phyloP scores from a whole-genome alignment of 92 coral and sea anemone genomes.

The Parazoanthus atlanticus region DNA sequence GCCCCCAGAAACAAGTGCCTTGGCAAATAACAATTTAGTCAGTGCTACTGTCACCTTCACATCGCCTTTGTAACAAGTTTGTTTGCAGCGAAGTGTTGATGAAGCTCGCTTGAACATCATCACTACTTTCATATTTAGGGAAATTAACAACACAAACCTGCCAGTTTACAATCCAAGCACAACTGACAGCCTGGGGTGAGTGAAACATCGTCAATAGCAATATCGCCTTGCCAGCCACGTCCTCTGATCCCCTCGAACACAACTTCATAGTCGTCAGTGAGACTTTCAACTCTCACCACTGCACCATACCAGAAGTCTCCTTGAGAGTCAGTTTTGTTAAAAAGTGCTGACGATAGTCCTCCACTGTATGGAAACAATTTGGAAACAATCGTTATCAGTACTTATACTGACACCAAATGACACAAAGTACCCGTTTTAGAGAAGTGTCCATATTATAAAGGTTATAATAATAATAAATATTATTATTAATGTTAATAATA shows the following conservation, averaged over 20 bases:
- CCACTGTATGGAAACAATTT: slow-evolving; percentile 45
- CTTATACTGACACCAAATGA: neutral
- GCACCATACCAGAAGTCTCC: slow-evolving; percentile 96
- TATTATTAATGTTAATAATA: too few species aligned
- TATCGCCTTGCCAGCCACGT: slow-evolving; percentile 88
- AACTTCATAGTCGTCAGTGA: slow-evolving; percentile 80
- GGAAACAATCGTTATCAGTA: neutral
- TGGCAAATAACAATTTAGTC: too few species aligned
- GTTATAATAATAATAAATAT: too few species aligned
- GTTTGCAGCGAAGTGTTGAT: too few species aligned
- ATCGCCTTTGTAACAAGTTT: too few species aligned
- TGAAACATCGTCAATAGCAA: slow-evolving; percentile 93
- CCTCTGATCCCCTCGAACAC: slow-evolving; percentile 96
- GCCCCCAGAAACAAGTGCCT: too few species aligned
- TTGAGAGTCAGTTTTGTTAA: slow-evolving; percentile 82
- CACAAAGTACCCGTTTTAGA: neutral
- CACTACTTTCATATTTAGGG: too few species aligned
- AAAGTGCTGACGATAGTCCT: slow-evolving; percentile 64
- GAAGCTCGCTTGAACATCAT: too few species aligned
- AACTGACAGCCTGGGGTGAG: slow-evolving; percentile 85
- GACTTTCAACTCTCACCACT: slow-evolving; percentile 62
- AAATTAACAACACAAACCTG: slow-evolving; percentile 3
- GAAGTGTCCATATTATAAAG: too few species aligned
- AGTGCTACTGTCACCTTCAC: too few species aligned
- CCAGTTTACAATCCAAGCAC: slow-evolving; percentile 62